A percentile compares a stretch with the other conserved stretches of the same genome.
Evolutionary conservation across 2,113 vertebrate genomes (phyloP).

Genomic region (Oryzias javanicus): DNA sequence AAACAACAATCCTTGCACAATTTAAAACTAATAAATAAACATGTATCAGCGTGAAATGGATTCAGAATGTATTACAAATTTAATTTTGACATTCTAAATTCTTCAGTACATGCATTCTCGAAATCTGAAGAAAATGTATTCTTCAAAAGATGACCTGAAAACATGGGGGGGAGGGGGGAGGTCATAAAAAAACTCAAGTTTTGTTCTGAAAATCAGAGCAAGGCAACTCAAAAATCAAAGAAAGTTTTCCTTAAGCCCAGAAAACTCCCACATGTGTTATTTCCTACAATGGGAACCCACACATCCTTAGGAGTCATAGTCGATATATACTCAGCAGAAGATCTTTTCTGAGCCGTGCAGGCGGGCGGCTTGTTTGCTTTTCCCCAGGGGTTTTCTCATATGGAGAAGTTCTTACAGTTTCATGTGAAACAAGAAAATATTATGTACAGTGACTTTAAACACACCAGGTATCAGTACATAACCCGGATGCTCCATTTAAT

Average conservation of each 20-base stretch:
- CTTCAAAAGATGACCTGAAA: constrained; percentile 4
- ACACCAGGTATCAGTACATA: constrained; percentile 7
- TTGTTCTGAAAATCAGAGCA: constrained; percentile 6
- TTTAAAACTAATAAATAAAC: no score
- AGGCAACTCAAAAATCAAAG: constrained; percentile 21
- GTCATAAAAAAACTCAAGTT: neutral
- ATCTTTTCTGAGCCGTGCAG: constrained; percentile 43
- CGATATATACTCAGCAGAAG: constrained; percentile 12
- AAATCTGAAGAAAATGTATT: constrained; percentile 4
- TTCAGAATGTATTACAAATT: no score
- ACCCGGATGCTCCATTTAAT: constrained; percentile 13
- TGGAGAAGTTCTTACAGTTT: constrained; percentile 18
- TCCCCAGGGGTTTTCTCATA: constrained; percentile 38
- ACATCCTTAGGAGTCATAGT: constrained; percentile 34
- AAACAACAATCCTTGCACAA: no score
- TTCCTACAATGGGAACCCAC: constrained; percentile 45
- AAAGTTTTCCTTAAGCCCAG: constrained; percentile 28
- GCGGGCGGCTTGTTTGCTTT: constrained; percentile 40
- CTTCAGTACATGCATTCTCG: neutral
- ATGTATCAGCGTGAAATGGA: no score
- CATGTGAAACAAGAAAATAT: constrained; percentile 11
- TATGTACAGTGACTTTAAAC: constrained; percentile 12
- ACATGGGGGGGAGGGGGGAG: neutral
- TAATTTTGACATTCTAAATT: neutral
- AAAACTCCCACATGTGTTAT: constrained; percentile 48